Evolutionary conservation across 2,797 vertebrate genomes (phyloP).

Genomic region (Morelia viridis): DNA sequence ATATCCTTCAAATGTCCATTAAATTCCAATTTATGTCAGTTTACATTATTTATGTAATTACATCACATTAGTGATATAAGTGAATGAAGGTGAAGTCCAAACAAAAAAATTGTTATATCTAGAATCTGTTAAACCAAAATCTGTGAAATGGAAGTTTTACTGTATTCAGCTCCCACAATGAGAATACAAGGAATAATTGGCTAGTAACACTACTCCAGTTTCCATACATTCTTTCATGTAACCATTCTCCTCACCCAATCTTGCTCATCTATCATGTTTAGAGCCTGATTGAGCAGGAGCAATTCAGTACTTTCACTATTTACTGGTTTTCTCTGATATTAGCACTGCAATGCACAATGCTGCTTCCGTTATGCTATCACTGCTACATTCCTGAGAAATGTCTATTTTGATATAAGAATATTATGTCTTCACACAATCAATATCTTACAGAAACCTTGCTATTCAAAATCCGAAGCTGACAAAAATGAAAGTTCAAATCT

Average conservation of each 20-base stretch:
- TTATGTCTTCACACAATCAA: neutral
- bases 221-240: neutral
- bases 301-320: neutral
- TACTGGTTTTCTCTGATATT: neutral
- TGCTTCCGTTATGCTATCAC: neutral
- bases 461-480: neutral
- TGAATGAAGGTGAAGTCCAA: neutral
- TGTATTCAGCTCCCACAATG: neutral
- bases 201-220: neutral
- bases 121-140: neutral
- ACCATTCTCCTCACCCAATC: neutral
- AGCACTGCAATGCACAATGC: no score
- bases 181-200: neutral
- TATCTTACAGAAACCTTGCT: neutral
- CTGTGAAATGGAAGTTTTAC: neutral
- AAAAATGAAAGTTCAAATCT: neutral
- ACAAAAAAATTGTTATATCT: neutral
- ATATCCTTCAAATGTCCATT: neutral
- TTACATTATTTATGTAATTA: neutral
- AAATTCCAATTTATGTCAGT: neutral
- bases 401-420: neutral
- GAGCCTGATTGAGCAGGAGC: no score
- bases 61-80: neutral
- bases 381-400: neutral
- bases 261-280: neutral